These are phyloP conservation scores for Charina bottae DNA, from an alignment of 2,113 vertebrate species.

Conservation along the genomic window DNA sequence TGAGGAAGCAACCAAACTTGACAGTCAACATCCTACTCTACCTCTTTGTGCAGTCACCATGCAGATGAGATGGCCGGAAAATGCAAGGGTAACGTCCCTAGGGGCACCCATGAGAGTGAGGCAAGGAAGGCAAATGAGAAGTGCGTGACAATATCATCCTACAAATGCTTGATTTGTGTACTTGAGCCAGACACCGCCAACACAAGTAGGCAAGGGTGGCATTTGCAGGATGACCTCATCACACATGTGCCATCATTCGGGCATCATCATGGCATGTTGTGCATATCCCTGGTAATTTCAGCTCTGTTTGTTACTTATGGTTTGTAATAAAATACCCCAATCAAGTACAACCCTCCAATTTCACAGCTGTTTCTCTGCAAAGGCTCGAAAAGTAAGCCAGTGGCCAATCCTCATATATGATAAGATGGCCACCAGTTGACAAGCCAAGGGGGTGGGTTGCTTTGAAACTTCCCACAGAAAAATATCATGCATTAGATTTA, in stretches of 20 bases:
- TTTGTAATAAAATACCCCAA: neutral
- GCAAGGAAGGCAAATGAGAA: too few relatives aligned
- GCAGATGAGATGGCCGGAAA: neutral
- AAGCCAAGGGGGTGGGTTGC: neutral
- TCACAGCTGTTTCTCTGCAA: too few relatives aligned
- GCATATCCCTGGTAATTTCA: too few relatives aligned
- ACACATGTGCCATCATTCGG: too few relatives aligned
- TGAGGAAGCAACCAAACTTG: neutral
- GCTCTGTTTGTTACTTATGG: neutral
- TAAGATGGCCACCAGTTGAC: neutral
- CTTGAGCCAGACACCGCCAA: too few relatives aligned
- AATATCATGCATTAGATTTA: too few relatives aligned
- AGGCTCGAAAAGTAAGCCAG: neutral
- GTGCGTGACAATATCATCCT: too few relatives aligned
- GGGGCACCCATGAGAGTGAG: neutral
- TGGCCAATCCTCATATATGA: neutral
- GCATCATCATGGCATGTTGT: too few relatives aligned
- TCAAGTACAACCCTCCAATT: neutral
- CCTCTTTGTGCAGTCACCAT: neutral
- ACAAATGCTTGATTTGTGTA: too few relatives aligned
- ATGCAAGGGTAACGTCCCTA: neutral
- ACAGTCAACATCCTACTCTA: neutral
- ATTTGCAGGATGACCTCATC: too few relatives aligned
- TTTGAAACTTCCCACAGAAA: neutral
- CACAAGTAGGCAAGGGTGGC: too few relatives aligned